Base-by-base conservation (phyloP, 2,113 vertebrate species). In the Hemicordylus capensis region DNA sequence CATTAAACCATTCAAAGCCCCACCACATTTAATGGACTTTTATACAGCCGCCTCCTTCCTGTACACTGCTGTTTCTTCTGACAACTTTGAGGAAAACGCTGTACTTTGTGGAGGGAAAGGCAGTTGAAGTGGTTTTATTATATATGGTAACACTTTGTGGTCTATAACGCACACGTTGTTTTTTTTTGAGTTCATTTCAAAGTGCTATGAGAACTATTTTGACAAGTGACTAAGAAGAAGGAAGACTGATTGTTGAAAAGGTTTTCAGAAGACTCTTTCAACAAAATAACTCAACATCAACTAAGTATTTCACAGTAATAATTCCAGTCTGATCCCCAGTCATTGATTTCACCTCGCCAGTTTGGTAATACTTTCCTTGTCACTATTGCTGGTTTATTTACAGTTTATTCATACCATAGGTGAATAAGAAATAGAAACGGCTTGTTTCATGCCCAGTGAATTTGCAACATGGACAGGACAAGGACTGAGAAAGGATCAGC, bases 271-370 rank as follows among this genome's bases (percentile, higher is more conserved):
- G 22, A 88, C 85, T 26, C 87, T 15, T 37, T 48, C 75, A 75
- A 91, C 91, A 88, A 84, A 7, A 34, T 11, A 58, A 61, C 42
- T 59, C 2, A 75, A 1, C 22, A 86, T 81, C 77, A 83, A 81
- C 93, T 79, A 85, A 90, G 73, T 61, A 87, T 90, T n/a, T 87
- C 39, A 73, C 46, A 48, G n/a, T 75, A 87, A 85, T 90, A 88
- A 79, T 85, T 87, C 31, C 81, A 67, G 42, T 76, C 90, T 64
- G 64, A 24, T 6, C 87, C 75, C 87, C 76, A 54, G 64, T n/a
- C 58, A 70, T 83, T 90, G 86, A 90, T 88, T 87, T 59, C 31
- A 31, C 46, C 82, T 87, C 31, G 69, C 4, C 4, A 14, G 86
- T 85, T 91, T 89, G 7, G 26, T 61, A 73, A 61, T 73, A 15